Percentiles rank a stretch among this genome's conserved stretches.
Conservation (phyloP, 1,140 invertebrate genomes). For the Penaeus chinensis region DNA sequence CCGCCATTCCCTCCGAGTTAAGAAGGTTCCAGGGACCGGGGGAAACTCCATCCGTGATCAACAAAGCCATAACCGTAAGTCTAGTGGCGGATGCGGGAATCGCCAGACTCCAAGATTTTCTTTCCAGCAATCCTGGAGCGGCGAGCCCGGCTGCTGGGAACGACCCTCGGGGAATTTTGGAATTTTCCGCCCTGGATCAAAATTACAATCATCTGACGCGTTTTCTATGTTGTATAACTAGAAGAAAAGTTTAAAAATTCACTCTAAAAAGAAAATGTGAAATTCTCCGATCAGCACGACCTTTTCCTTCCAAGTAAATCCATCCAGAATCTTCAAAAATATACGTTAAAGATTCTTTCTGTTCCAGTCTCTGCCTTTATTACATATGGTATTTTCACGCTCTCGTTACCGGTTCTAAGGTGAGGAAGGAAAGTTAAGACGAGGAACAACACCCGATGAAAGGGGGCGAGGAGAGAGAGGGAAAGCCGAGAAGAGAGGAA, state of each 20-base stretch:
- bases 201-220: conserved; percentile 11
- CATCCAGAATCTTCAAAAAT: too few relatives aligned
- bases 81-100: conserved; percentile 41
- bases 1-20: conserved; percentile 29
- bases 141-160: conserved; percentile 23
- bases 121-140: conserved; percentile 40
- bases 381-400: too few relatives aligned
- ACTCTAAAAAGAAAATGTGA: too few relatives aligned
- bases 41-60: conserved; percentile 50
- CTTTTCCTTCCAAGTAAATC: too few relatives aligned
- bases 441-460: background rate
- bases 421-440: background rate
- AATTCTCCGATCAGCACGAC: too few relatives aligned
- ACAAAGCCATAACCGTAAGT: conserved; percentile 52
- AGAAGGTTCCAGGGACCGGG: conserved; percentile 32
- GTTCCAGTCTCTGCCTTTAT: too few relatives aligned
- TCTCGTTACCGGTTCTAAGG: too few relatives aligned
- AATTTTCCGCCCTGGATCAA: conserved; percentile 16
- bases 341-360: too few relatives aligned
- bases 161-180: conserved; percentile 12
- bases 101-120: conserved; percentile 42
- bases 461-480: background rate
- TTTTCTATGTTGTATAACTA: background rate
- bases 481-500: background rate
- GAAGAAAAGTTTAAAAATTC: too few relatives aligned